Conservation (phyloP, 37 sponge, comb jelly and placozoan species). For the Mnemiopsis leidyi region DNA sequence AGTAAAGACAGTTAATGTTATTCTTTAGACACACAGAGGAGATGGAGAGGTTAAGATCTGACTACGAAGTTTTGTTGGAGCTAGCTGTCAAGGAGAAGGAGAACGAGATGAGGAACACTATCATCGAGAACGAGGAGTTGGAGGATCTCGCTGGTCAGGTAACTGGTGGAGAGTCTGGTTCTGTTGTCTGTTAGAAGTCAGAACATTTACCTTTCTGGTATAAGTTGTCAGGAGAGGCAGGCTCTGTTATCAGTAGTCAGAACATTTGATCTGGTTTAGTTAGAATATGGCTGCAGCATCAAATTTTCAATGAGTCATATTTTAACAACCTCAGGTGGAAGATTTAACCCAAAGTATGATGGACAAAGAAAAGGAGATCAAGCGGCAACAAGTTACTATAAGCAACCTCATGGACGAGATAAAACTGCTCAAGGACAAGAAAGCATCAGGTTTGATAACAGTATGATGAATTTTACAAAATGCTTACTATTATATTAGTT, state of each 20-base stretch:
- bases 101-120: slow-evolving; percentile 61
- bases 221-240: no score
- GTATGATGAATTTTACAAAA: background rate
- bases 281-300: no score
- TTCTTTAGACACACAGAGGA: slow-evolving; percentile 46
- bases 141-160: slow-evolving; percentile 43
- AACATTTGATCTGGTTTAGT: no score
- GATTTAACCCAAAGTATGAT: background rate
- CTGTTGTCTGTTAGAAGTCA: no score
- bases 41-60: background rate
- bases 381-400: background rate
- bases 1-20: no score
- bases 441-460: background rate
- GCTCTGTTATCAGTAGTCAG: no score
- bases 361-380: background rate
- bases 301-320: no score
- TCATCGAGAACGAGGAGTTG: slow-evolving; percentile 20
- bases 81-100: slow-evolving; percentile 53
- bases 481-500: no score
- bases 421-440: background rate
- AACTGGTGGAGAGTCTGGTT: no score
- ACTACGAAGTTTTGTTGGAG: slow-evolving; percentile 40
- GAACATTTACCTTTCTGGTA: no score
- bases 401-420: background rate
- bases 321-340: no score